Evolutionary conservation across 2,113 vertebrate species (phyloP).

Genomic region (Platycercus adscitus): DNA sequence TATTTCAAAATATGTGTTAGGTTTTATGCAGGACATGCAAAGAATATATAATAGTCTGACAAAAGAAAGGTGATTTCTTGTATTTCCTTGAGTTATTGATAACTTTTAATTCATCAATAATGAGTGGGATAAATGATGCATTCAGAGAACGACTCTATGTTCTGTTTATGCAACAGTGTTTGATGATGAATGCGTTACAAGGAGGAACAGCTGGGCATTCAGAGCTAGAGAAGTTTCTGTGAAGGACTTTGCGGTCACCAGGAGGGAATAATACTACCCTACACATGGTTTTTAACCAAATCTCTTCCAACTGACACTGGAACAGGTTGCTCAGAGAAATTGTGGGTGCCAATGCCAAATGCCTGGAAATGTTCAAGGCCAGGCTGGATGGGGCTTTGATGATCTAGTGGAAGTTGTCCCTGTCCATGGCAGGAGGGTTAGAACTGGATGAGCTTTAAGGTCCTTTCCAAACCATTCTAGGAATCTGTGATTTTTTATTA

Average conservation of each 20-base stretch:
- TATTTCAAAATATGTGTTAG: background rate
- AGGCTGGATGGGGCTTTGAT: background rate
- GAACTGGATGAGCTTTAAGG: background rate
- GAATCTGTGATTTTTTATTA: background rate
- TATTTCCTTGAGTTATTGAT: constrained; percentile 50
- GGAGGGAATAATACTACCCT: background rate
- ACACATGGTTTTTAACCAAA: accelerated
- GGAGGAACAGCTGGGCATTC: background rate
- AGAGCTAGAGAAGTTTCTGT: background rate
- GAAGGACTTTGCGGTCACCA: background rate
- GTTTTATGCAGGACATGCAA: background rate
- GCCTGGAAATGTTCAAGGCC: background rate
- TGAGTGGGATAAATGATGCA: constrained; percentile 35
- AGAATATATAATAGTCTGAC: background rate
- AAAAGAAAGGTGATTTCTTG: constrained; percentile 18
- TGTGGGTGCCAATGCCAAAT: background rate
- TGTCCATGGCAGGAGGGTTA: background rate
- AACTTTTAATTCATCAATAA: constrained; percentile 57
- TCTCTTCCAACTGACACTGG: background rate
- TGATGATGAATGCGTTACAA: constrained; percentile 17
- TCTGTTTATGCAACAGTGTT: constrained; percentile 33
- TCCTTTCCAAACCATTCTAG: background rate
- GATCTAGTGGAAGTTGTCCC: background rate
- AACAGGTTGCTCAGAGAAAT: background rate
- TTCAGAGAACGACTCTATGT: background rate